Evolutionary conservation across 2,888 invertebrate species (phyloP).

Genomic region (Molorchus minor): DNA sequence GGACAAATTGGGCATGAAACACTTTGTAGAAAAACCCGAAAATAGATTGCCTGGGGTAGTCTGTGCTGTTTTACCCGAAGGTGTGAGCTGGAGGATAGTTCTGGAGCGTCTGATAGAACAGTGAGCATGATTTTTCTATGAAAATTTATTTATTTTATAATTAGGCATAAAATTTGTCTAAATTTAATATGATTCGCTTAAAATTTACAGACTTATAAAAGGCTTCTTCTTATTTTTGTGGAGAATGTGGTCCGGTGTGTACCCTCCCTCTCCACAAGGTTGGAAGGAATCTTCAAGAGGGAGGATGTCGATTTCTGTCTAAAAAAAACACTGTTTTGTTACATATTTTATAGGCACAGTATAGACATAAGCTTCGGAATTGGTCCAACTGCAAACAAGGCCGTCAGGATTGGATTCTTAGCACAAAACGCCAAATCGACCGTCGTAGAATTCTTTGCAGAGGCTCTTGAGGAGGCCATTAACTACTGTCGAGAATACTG

Average conservation of each 20-base stretch:
- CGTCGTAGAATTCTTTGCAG: conserved; percentile 53
- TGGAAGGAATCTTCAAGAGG: too few species aligned
- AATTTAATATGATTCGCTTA: too few species aligned
- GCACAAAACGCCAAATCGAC: conserved; percentile 66
- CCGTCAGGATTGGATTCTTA: conserved; percentile 84
- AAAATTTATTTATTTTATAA: too few species aligned
- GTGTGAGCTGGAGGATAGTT: conserved; percentile 66
- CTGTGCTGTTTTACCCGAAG: conserved; percentile 70
- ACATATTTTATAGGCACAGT: conserved; percentile 60
- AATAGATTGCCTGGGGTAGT: conserved; percentile 74
- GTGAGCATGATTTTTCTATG: too few species aligned
- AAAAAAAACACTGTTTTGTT: background rate
- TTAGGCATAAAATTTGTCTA: too few species aligned
- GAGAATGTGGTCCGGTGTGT: too few species aligned
- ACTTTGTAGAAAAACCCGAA: conserved; percentile 72
- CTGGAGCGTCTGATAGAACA: conserved; percentile 37
- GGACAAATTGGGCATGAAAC: conserved; percentile 72
- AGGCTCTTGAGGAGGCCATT: conserved; percentile 55
- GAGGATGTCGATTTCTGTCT: background rate
- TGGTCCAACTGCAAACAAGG: conserved; percentile 78
- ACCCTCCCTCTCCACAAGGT: too few species aligned
- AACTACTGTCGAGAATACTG: conserved; percentile 27
- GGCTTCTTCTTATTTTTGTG: too few species aligned
- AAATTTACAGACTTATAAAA: too few species aligned
- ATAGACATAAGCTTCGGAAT: conserved; percentile 82